Percentiles rank a stretch among this genome's conserved stretches.
Evolutionary conservation across 2,113 vertebrate genomes (phyloP).

Genomic region (Miniopterus natalensis): DNA sequence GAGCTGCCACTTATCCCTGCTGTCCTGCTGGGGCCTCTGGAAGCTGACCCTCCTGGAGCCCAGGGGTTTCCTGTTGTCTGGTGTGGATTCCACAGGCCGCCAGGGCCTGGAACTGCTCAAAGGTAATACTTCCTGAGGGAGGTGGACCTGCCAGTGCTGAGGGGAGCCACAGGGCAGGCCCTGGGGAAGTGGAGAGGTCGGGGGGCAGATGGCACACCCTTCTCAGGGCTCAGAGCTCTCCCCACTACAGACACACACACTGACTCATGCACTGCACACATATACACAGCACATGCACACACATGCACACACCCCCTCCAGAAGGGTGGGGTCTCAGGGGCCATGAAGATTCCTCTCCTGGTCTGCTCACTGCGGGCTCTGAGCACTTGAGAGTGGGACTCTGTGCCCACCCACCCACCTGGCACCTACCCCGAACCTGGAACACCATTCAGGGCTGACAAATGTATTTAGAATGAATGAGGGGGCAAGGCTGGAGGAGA

Average conservation of each 20-base stretch:
- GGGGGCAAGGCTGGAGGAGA: not conserved
- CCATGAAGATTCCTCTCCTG: not conserved
- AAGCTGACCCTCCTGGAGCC: not conserved
- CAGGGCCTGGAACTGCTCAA: not conserved
- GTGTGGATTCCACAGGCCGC: not conserved
- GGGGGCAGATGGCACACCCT: not conserved
- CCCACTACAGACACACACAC: too few relatives aligned
- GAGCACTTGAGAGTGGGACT: too few relatives aligned
- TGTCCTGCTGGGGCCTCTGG: not conserved
- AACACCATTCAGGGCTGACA: not conserved
- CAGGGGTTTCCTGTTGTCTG: not conserved
- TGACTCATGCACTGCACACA: not conserved
- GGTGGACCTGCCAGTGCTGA: not conserved
- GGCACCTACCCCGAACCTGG: not conserved
- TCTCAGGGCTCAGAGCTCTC: not conserved
- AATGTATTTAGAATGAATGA: not conserved
- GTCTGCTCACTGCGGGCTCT: not conserved
- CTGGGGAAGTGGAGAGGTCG: not conserved
- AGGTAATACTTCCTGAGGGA: not conserved
- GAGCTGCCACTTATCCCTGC: conserved; percentile 54
- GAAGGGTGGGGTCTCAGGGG: not conserved
- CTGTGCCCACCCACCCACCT: not conserved
- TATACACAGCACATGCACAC: not conserved
- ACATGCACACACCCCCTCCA: not conserved
- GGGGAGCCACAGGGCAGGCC: not conserved